Percentiles rank a stretch among this genome's conserved stretches.
Conservation (phyloP, 2,888 invertebrate genomes). For the Napeogenes inachia region DNA sequence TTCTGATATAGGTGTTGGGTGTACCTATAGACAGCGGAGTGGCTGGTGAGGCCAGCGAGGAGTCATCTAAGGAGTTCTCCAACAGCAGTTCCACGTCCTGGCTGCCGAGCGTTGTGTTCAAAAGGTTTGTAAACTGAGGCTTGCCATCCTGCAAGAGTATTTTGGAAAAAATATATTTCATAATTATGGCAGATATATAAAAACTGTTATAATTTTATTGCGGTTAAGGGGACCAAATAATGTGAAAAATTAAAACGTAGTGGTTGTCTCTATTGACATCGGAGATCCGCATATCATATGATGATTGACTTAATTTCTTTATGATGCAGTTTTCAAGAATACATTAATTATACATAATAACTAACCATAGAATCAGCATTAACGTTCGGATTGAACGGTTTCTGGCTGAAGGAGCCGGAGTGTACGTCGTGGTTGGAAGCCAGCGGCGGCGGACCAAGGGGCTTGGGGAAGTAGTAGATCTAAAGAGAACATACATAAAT, state of each 20-base stretch:
- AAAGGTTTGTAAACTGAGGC: conserved; percentile 79
- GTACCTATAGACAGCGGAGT: conserved; percentile 77
- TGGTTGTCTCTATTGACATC: no score
- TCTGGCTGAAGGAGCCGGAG: conserved; percentile 57
- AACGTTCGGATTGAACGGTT: conserved; percentile 52
- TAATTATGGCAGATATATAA: no score
- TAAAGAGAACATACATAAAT: conserved; percentile 30
- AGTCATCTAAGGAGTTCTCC: conserved; percentile 90
- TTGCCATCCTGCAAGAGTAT: conserved; percentile 63
- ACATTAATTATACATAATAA: conserved; percentile 18
- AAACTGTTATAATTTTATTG: no score
- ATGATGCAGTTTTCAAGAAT: no score
- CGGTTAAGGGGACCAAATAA: no score
- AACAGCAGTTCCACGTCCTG: conserved; percentile 81
- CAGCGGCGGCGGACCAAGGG: conserved; percentile 65
- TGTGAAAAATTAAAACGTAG: no score
- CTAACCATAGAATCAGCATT: conserved; percentile 58
- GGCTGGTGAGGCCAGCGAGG: conserved; percentile 88
- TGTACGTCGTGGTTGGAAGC: conserved; percentile 61
- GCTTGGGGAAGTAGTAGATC: conserved; percentile 68
- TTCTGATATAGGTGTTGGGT: not conserved
- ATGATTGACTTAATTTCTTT: no score
- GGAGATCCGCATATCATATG: no score
- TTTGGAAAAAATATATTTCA: not conserved
- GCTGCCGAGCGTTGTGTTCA: conserved; percentile 71